Percentiles rank a stretch among this genome's conserved stretches.
These are phyloP conservation scores for Trematocara zebra DNA, from an alignment of 2,113 vertebrate genomes.

Conservation along the genomic window DNA sequence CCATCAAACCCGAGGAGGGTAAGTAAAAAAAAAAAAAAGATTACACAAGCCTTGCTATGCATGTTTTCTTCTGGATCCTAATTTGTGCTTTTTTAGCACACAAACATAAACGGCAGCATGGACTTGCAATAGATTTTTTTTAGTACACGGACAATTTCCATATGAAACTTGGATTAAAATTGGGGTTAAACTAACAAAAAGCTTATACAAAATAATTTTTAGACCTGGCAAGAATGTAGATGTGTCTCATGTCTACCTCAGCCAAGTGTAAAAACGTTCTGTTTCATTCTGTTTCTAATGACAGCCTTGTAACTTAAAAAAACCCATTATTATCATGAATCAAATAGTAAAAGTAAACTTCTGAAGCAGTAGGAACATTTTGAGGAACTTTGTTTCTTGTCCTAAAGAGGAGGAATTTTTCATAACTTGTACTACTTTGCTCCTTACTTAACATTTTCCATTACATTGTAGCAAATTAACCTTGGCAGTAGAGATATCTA, in stretches of 20 bases:
- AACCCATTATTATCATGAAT: background rate
- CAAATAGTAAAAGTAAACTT: background rate
- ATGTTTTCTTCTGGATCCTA: background rate
- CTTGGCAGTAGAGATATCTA: background rate
- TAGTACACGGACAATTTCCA: background rate
- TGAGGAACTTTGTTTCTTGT: background rate
- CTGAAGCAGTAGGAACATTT: background rate
- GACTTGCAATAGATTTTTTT: background rate
- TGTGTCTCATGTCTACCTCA: fast-evolving
- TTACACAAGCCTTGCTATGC: background rate
- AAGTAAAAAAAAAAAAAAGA: constrained; percentile 49
- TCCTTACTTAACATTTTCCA: background rate
- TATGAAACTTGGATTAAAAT: background rate
- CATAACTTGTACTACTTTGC: background rate
- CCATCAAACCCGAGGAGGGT: constrained; percentile 71
- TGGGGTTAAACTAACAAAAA: background rate
- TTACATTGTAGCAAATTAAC: background rate
- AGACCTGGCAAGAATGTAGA: background rate
- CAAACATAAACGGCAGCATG: background rate
- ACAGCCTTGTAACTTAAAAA: background rate
- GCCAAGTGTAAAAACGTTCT: background rate
- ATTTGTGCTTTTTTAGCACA: background rate
- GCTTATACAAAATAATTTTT: background rate
- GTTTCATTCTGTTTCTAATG: background rate
- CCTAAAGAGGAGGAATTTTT: background rate